phyloP scores from a whole-genome alignment of 2,888 invertebrate genomes.

The Eristalinus aeneus region DNA sequence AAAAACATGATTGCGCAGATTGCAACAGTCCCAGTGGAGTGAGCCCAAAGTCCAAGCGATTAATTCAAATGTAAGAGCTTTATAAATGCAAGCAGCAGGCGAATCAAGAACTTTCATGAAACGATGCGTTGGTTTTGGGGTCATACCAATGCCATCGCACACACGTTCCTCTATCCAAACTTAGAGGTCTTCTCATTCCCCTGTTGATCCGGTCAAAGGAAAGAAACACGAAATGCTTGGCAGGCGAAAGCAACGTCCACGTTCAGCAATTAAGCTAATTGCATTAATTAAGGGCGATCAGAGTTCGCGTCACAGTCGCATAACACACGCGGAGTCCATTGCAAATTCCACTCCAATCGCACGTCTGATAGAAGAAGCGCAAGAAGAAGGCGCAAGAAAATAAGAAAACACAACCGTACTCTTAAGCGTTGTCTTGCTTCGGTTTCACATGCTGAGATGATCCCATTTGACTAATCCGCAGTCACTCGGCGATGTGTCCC shows the following conservation, averaged over 20 bases:
- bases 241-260: conserved; percentile 43
- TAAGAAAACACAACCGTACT: not conserved
- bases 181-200: not conserved
- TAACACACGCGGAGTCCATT: conserved; percentile 8
- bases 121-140: not conserved
- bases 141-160: not conserved
- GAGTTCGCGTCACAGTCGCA: conserved; percentile 38
- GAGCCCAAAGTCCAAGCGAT: too few relatives aligned
- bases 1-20: too few relatives aligned
- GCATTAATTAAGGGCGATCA: conserved; percentile 62
- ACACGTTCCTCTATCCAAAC: not conserved
- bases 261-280: conserved; percentile 56
- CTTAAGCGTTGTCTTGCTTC: conserved; percentile 38
- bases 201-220: not conserved
- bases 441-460: conserved; percentile 51
- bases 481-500: conserved; percentile 46
- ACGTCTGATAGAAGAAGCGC: not conserved
- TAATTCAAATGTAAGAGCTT: too few relatives aligned
- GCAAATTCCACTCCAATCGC: conserved; percentile 25
- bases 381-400: conserved; percentile 9
- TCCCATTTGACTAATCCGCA: conserved; percentile 67
- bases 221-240: not conserved
- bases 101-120: too few relatives aligned
- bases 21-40: too few relatives aligned
- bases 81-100: too few relatives aligned